Percentiles rank a stretch among this genome's conserved stretches.
Conservation (phyloP, 2,113 vertebrate genomes). For the Xiphorhynchus elegans region DNA sequence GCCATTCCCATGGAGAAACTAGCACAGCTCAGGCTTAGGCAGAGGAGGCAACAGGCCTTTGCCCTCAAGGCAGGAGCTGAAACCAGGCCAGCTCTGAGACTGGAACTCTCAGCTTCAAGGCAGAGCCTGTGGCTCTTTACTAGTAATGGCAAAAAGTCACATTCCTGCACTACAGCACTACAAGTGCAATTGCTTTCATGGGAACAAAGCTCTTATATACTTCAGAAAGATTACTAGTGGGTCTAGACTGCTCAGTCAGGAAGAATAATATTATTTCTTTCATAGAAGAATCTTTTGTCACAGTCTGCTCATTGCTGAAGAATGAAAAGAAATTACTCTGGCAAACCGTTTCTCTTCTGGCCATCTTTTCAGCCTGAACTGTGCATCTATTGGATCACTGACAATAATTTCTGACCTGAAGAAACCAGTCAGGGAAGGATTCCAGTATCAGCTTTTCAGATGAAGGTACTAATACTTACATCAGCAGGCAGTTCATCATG, state of each 20-base stretch:
- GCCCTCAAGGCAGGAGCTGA: not conserved
- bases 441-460: not conserved
- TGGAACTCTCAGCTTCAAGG: not conserved
- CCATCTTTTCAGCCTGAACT: not conserved
- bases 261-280: slow-evolving; percentile 10
- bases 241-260: not conserved
- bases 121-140: not conserved
- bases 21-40: not conserved
- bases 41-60: not conserved
- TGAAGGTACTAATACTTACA: not conserved
- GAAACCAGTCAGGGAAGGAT: not conserved
- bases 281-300: slow-evolving; percentile 19
- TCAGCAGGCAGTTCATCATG: not conserved
- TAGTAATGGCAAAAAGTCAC: not conserved
- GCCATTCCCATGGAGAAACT: not conserved
- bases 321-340: not conserved
- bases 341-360: not conserved
- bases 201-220: not conserved
- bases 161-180: not conserved
- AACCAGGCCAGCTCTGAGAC: not conserved
- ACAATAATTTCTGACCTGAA: slow-evolving; percentile 33
- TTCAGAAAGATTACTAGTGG: slow-evolving; percentile 9
- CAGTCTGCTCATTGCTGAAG: slow-evolving; percentile 33
- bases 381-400: not conserved
- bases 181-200: not conserved